Base-by-base conservation (phyloP, 2,113 vertebrate species). In the Albula glossodonta region DNA sequence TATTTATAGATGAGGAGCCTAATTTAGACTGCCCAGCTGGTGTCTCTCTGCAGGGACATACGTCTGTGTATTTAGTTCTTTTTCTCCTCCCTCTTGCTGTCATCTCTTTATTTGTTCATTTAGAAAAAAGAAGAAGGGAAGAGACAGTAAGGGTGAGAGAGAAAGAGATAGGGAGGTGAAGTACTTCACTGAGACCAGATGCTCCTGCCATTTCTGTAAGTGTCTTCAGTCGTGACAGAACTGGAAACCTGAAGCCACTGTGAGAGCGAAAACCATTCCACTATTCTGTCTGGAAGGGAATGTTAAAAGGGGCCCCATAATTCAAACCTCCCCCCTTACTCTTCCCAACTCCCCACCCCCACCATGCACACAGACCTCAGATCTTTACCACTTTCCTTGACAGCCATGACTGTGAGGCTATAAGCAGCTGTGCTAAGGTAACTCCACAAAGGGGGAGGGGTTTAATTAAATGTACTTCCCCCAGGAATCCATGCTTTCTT, bases 111-210 rank as follows among this genome's bases (percentile, higher is more conserved):
- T 74, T 31, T 31, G n/a, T 10, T 25, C 31, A 74, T 74, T 77
- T 50, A 53, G 66, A 77, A 31, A 51, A 19, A 60, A 84, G 53
- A 84, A 19, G 49, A 41, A 84, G 66, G 41, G 41, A 60, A 78
- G 19, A 13, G 12, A n/a, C 49, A 25, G 49, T 15, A 66, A 53
- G 31, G 57, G 57, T 48, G 82, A 51, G 56, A 50, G 60, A 83
- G 82, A 70, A 56, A 77, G 84, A 87, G 56, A 83, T 78, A 80
- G 31, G 60, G 81, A 81, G 49, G 78, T 31, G 60, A 3, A 17
- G 0, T 41, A 22, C 50, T 51, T 41, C 74, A 5, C 19, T 2
- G 22, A 49, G 77, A 50, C 13, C 31, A 85, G 51, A 60, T 52
- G 63, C 49, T 84, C 50, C 66, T 50, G 25, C 41, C 25, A 25